Evolutionary conservation across 2,888 invertebrate species (phyloP).

Genomic region (Diarsia mendica): DNA sequence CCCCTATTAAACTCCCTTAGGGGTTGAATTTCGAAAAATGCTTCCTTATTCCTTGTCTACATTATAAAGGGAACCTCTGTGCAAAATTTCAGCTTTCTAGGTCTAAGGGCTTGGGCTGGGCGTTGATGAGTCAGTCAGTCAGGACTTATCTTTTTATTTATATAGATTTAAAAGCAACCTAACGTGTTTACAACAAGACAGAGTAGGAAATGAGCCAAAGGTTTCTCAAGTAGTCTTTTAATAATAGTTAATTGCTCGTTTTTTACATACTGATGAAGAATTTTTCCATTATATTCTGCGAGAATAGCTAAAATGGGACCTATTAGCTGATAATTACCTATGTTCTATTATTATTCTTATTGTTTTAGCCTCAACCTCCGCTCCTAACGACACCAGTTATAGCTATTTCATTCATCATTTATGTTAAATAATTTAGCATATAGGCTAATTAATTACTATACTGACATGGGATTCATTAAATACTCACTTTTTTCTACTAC

Average conservation of each 20-base stretch:
- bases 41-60: too few relatives aligned
- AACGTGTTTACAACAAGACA: conserved; percentile 1
- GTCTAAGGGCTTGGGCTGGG: too few relatives aligned
- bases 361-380: background rate
- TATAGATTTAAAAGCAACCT: too few relatives aligned
- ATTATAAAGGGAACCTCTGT: too few relatives aligned
- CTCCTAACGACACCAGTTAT: background rate
- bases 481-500: too few relatives aligned
- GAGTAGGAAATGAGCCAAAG: conserved; percentile 8
- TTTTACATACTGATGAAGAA: background rate
- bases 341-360: background rate
- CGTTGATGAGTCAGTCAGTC: too few relatives aligned
- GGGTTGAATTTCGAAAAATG: too few relatives aligned
- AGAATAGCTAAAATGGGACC: background rate
- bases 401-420: background rate
- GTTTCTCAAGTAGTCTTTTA: background rate
- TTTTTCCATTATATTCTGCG: background rate
- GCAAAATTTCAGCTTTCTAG: too few relatives aligned
- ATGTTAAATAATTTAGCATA: background rate
- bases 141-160: too few relatives aligned
- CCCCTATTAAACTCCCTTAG: too few relatives aligned
- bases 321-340: conserved; percentile 14
- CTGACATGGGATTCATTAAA: background rate
- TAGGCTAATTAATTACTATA: background rate
- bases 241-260: background rate